A percentile compares a stretch with the other conserved stretches of the same genome.
Evolutionary conservation across 2,113 vertebrate genomes (phyloP).

Genomic region (Muscicapa adusta): DNA sequence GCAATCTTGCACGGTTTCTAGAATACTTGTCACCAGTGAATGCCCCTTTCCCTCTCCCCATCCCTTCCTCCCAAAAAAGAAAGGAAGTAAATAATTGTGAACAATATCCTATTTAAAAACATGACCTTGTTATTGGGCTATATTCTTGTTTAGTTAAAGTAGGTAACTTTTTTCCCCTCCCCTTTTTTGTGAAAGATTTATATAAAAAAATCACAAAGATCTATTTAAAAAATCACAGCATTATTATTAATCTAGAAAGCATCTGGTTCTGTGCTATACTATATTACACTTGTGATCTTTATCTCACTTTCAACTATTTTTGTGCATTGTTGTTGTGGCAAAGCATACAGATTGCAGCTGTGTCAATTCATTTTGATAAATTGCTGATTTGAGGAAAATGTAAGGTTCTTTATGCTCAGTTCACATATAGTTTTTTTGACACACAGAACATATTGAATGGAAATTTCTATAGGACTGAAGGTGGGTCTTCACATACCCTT

Average conservation of each 20-base stretch:
- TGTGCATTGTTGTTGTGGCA: background rate
- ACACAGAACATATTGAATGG: background rate
- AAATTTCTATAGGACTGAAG: background rate
- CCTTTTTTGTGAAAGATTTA: background rate
- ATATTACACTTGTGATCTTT: background rate
- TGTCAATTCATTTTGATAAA: background rate
- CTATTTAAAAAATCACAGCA: background rate
- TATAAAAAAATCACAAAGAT: background rate
- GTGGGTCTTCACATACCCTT: background rate
- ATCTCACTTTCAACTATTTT: background rate
- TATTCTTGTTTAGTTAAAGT: background rate
- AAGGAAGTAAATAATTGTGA: background rate
- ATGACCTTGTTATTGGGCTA: background rate
- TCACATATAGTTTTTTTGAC: background rate
- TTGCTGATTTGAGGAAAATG: background rate
- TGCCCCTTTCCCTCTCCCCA: background rate
- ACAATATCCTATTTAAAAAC: background rate
- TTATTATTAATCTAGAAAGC: background rate
- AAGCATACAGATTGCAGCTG: background rate
- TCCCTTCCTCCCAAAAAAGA: background rate
- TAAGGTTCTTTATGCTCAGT: background rate
- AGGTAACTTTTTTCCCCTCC: background rate
- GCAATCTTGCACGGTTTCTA: background rate
- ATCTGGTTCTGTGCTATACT: background rate
- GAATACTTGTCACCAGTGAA: background rate